Conservation (phyloP, 2,888 invertebrate species). For the Sarcophaga rosellei region DNA sequence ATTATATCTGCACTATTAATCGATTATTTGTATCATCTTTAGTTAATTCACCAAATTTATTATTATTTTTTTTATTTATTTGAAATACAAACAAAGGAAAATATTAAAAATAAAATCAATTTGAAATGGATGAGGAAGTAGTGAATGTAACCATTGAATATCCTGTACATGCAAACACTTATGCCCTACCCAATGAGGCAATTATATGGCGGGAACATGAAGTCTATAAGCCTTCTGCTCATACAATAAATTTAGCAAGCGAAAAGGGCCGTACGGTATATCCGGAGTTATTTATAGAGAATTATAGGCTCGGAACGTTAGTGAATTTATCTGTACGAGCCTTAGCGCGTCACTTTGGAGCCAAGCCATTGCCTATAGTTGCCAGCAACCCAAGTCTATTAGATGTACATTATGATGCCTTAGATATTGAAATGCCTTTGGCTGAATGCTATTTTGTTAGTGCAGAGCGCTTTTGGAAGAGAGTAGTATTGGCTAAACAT, state of each 20-base stretch:
- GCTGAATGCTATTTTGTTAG: conserved; percentile 74
- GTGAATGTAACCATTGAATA: conserved; percentile 50
- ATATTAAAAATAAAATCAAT: not conserved
- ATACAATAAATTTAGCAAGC: conserved; percentile 68
- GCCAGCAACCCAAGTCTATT: conserved; percentile 69
- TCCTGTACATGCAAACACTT: conserved; percentile 70
- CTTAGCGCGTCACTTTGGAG: conserved; percentile 70
- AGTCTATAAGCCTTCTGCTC: conserved; percentile 72
- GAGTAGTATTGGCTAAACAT: conserved; percentile 74
- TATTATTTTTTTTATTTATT: not conserved
- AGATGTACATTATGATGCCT: conserved; percentile 73
- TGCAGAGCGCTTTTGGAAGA: conserved; percentile 75
- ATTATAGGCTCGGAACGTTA: conserved; percentile 71
- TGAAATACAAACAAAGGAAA: not conserved
- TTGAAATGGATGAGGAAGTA: conserved; percentile 69
- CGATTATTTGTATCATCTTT: not conserved
- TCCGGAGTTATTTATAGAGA: conserved; percentile 74
- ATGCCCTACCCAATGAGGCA: conserved; percentile 73
- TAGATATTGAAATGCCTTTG: conserved; percentile 74
- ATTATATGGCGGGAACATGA: conserved; percentile 69
- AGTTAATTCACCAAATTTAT: not conserved
- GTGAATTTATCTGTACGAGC: conserved; percentile 73
- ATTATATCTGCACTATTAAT: not conserved
- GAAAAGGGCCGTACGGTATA: conserved; percentile 73
- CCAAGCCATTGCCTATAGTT: conserved; percentile 62